Base-by-base conservation (phyloP, 1,140 invertebrate species). In the Mercenaria mercenaria region DNA sequence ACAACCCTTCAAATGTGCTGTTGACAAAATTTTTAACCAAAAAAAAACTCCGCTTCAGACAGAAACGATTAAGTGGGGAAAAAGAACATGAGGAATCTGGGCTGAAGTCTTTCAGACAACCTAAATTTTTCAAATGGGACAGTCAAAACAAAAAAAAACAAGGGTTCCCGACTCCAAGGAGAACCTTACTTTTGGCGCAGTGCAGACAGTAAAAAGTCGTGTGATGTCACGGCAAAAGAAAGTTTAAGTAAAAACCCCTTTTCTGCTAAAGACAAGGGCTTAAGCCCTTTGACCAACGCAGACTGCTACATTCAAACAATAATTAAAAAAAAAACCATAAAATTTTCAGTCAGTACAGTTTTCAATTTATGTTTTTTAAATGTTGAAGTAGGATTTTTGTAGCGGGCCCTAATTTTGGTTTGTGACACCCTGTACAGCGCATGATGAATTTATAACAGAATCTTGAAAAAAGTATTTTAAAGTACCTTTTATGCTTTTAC, bases 341-440 rank as follows among this genome's bases (percentile, higher is more conserved):
- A 50, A 81, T 69, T 41, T 88, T 81, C 86, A 52, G n/a, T 52
- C 86, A 88, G 47, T 88, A 0, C 86, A 88, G 43, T 39, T 88
- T 8, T 77, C 80, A n/a, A 88, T 88, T 76, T 88, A 64, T 81
- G 59, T 88, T 15, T 41, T 39, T 52, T n/a, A n/a, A 56, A 81
- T 47, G 41, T 67, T 39, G 69, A 6, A n/a, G 23, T 50, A 1
- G 86, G 52, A 77, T 81, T 26, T 81, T 88, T 43, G 56, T 88
- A n/a, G 41, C 81, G 67, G 37, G 34, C 0, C 67, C 67, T 3
- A 39, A 39, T 15, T 37, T 39, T 41, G 0, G 34, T 20, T 72
- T 1, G 37, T 72, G 10, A 72, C 34, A 72, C 18, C n/a, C 20
- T 37, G 67, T 72, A 39, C 1, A 10, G 10, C 10, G 67, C 37